These are phyloP conservation scores for Bovichtus diacanthus DNA, from an alignment of 2,797 vertebrate species.

Conservation along the genomic window DNA sequence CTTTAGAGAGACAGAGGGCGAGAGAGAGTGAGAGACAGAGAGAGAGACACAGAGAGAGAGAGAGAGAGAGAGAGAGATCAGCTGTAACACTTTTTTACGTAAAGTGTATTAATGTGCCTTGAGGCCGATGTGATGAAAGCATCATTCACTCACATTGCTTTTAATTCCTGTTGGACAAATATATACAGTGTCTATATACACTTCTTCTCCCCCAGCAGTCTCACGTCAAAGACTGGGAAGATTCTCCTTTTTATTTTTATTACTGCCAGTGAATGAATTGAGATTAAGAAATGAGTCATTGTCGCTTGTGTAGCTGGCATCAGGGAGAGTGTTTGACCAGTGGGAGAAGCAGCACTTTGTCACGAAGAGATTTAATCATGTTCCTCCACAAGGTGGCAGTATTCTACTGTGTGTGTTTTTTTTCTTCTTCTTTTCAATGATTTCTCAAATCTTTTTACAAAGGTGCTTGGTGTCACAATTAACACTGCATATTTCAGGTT, in stretches of 20 bases:
- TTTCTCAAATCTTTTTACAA: conserved; percentile 28
- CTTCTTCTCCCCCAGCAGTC: conserved; percentile 13
- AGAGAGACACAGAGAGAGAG: too few species aligned
- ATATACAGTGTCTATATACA: not conserved
- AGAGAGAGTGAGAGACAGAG: not conserved
- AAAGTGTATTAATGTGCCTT: conserved; percentile 74
- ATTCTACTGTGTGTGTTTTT: conserved; percentile 52
- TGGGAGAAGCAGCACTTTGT: conserved; percentile 50
- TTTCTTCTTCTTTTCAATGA: not conserved
- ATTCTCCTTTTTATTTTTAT: conserved; percentile 2
- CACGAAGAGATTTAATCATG: not conserved
- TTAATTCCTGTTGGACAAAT: conserved; percentile 26
- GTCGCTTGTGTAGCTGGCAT: conserved; percentile 47
- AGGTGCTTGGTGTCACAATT: conserved; percentile 61
- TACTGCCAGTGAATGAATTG: conserved; percentile 32
- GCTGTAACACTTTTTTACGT: conserved; percentile 40
- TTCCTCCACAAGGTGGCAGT: conserved; percentile 75
- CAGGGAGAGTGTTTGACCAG: conserved; percentile 37
- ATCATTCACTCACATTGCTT: conserved; percentile 44
- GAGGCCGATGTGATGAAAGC: conserved; percentile 56
- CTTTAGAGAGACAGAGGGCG: not conserved
- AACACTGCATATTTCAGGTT: conserved; percentile 60
- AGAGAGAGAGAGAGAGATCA: conserved; percentile 28
- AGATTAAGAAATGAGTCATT: conserved; percentile 18
- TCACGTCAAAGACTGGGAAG: not conserved